These are phyloP conservation scores for Taeniopygia guttata DNA, from an alignment of 2,797 vertebrate genomes.

Conservation along the genomic window DNA sequence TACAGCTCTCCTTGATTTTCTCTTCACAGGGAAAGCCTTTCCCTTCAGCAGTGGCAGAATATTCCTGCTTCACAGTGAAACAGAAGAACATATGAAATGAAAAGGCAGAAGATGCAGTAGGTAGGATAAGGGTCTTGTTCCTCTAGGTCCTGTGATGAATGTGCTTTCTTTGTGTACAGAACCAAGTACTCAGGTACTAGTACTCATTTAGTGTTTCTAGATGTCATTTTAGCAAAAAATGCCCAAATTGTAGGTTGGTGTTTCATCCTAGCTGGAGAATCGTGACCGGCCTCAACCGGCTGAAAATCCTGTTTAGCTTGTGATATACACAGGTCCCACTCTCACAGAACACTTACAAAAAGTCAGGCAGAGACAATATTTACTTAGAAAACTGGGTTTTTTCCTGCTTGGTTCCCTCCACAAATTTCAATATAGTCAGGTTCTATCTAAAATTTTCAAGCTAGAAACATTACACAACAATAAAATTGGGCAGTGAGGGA, in stretches of 20 bases:
- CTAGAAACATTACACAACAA: not conserved
- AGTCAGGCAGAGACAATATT: not conserved
- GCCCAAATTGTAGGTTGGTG: not conserved
- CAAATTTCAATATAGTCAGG: not conserved
- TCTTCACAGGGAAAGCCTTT: not conserved
- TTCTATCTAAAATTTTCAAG: not conserved
- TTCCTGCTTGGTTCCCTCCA: not conserved
- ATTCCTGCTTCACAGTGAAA: not conserved
- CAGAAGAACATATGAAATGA: not conserved
- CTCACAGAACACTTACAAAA: not conserved
- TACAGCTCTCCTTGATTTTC: not conserved
- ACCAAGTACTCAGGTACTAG: fast-evolving
- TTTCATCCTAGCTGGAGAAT: not conserved
- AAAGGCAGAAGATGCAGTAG: not conserved
- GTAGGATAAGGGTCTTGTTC: not conserved
- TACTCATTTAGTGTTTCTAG: not conserved
- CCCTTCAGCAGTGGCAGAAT: not conserved
- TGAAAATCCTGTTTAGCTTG: not conserved
- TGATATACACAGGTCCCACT: not conserved
- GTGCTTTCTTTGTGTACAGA: not conserved
- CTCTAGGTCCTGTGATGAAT: not conserved
- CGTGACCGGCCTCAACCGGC: not conserved
- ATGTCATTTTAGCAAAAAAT: not conserved
- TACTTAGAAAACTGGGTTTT: not conserved
- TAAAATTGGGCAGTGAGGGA: not conserved